Evolutionary conservation across 2,888 invertebrate species (phyloP).

Genomic region (Spatulosminthurus flaviceps): DNA sequence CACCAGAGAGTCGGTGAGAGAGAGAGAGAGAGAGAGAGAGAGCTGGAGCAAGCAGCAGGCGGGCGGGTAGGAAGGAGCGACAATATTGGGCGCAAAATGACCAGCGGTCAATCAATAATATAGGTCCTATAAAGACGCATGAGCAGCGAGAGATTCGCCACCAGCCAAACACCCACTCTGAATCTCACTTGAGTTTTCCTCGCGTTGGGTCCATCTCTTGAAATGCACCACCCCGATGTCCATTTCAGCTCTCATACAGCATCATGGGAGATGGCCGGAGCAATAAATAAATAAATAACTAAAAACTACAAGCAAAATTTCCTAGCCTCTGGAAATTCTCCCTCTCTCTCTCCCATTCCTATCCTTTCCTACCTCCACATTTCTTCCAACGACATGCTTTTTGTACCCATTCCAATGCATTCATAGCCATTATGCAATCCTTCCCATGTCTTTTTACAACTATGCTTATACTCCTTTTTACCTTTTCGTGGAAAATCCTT

Average conservation of each 20-base stretch:
- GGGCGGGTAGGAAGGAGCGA: constrained; percentile 35
- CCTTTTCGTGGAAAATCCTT: too few relatives aligned
- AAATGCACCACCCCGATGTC: constrained; percentile 20
- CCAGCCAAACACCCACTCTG: constrained; percentile 14
- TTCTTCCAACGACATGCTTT: too few relatives aligned
- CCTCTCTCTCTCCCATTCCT: background rate
- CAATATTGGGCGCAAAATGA: constrained; percentile 47
- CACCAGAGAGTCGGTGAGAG: constrained; percentile 9
- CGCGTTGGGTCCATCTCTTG: constrained; percentile 7
- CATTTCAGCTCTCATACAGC: constrained; percentile 17
- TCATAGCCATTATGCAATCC: too few relatives aligned
- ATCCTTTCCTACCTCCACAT: background rate
- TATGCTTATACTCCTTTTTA: too few relatives aligned
- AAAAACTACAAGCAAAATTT: background rate
- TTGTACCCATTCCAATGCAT: too few relatives aligned
- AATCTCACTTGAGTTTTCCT: background rate
- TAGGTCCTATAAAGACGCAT: constrained; percentile 48
- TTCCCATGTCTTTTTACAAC: too few relatives aligned
- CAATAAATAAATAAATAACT: background rate
- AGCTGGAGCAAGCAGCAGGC: constrained; percentile 35
- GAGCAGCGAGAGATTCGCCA: constrained; percentile 36
- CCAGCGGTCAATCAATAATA: constrained; percentile 51
- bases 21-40: constrained; percentile 23
- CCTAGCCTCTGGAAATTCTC: background rate
- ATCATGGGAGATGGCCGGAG: background rate